Evolutionary conservation across 2,888 invertebrate species (phyloP).

Genomic region (Andrena flavipes): DNA sequence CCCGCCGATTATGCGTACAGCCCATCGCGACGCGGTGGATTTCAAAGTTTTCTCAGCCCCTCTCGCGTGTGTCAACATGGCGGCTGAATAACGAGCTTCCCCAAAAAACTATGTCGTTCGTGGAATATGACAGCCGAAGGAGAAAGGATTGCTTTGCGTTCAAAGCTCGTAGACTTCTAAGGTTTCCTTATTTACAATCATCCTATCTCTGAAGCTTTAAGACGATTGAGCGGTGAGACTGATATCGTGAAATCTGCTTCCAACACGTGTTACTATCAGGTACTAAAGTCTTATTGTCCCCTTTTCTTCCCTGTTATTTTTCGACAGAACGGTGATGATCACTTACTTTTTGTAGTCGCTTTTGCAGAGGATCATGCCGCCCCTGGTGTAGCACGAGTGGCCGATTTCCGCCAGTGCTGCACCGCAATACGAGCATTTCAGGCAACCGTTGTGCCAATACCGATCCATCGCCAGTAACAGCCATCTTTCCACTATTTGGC

Average conservation of each 20-base stretch:
- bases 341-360: slow-evolving; percentile 97
- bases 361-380: slow-evolving; percentile 97
- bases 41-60: slow-evolving; percentile 23
- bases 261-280: no score
- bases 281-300: no score
- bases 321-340: not conserved
- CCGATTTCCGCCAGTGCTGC: slow-evolving; percentile 96
- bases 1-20: slow-evolving; percentile 77
- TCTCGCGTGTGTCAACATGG: not conserved
- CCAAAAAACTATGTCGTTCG: not conserved
- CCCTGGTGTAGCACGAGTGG: slow-evolving; percentile 95
- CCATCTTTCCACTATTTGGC: slow-evolving; percentile 96
- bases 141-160: no score
- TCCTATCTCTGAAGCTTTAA: no score
- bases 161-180: no score
- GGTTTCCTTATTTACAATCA: no score
- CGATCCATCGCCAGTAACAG: slow-evolving; percentile 96
- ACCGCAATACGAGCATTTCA: slow-evolving; percentile 97
- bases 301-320: not conserved
- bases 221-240: no score
- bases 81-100: slow-evolving; percentile 8
- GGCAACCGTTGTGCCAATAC: slow-evolving; percentile 98
- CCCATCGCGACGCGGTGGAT: slow-evolving; percentile 53
- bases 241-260: no score
- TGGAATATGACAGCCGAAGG: not conserved